Base-by-base conservation (phyloP, 2,797 vertebrate species). In the Myripristis murdjan region DNA sequence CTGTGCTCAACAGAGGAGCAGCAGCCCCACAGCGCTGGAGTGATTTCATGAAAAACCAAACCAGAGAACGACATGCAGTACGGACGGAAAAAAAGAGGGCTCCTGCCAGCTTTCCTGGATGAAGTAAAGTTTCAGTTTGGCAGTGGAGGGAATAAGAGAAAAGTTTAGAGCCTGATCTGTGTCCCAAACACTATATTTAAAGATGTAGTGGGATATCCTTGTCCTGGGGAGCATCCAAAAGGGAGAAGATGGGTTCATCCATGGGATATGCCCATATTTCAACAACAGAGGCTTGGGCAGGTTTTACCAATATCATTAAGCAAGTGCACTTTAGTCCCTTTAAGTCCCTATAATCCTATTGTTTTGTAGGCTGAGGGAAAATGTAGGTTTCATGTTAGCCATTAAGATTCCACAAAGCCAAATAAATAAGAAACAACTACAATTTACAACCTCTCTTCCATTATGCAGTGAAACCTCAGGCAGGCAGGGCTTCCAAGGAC, bases 41-140 rank as follows among this genome's bases (percentile, higher is more conserved):
- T 59, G 20, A 11, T 86, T 92, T 83, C 79, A 82, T 52, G 22
- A 79, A 77, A 90, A 82, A 64, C 73, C 82, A 84, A 89, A 89
- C 80, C 84, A 80, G 79, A 85, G 73, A 63, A 75, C 46, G 33
- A 66, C 64, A 69, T 77, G 85, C 63, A 63, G 79, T 82, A 48
- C 24, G 72, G 67, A 85, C 61, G 89, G 91, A 92, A 92, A 91
- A 89, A 22, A 6, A 47, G 41, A 43, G 12, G 39, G 64, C 6
- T 46, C 58, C 18, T 62, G 69, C 39, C 81, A 71, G 67, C 44
- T 60, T 60, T 68, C 59, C 61, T 73, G 48, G 49, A 77, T 20
- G 8, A 79, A 85, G 63, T 56, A 54, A 65, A 82, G 77, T 54
- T 80, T 35, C 64, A 76, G 35, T 80, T 82, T 90, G 90, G 91